phyloP scores from a whole-genome alignment of 2,113 vertebrate genomes.

The Calidris pygmaea region DNA sequence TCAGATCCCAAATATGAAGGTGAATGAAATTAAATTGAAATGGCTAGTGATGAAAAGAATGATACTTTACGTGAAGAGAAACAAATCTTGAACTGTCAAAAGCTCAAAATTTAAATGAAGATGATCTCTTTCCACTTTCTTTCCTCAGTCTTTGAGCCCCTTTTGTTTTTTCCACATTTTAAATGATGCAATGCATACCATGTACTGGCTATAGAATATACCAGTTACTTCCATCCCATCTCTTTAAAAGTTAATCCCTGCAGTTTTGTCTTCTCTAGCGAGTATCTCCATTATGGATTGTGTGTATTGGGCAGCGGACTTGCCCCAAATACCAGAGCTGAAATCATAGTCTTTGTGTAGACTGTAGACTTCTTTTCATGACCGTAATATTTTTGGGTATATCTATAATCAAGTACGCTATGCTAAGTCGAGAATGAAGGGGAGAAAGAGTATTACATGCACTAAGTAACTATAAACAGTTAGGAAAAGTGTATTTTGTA shows the following conservation, averaged over 20 bases:
- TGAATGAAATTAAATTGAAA: background rate
- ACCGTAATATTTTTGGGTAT: background rate
- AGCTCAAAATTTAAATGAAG: background rate
- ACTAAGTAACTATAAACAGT: constrained; percentile 19
- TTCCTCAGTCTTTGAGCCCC: background rate
- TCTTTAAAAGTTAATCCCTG: background rate
- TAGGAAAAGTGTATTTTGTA: constrained; percentile 45
- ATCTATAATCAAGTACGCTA: background rate
- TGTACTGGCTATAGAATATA: background rate
- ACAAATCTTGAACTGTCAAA: background rate
- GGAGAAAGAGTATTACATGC: background rate
- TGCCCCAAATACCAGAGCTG: background rate
- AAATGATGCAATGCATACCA: background rate
- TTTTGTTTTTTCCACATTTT: background rate
- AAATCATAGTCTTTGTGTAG: background rate
- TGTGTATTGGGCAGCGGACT: background rate
- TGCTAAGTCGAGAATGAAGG: background rate
- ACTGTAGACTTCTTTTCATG: background rate
- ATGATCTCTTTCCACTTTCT: background rate
- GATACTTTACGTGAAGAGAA: background rate
- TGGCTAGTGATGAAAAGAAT: background rate
- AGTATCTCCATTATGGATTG: background rate
- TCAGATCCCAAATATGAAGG: background rate
- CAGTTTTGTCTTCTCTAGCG: background rate
- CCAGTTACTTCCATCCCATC: background rate